These are phyloP conservation scores for Scrobipalpa atriplicella DNA, from an alignment of 2,888 invertebrate species.

Conservation along the genomic window DNA sequence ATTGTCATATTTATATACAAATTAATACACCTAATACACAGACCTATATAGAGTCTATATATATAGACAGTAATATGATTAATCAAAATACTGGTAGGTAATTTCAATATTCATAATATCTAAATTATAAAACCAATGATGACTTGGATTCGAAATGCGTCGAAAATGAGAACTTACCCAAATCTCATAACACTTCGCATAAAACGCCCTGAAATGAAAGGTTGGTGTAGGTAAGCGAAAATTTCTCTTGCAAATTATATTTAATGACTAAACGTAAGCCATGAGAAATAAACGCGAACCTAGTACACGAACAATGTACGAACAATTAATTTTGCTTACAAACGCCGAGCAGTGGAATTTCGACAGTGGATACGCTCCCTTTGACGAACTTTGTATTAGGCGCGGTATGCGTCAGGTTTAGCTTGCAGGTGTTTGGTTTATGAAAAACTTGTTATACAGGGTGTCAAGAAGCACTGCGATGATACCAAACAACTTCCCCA, in stretches of 20 bases:
- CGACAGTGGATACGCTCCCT: constrained; percentile 21
- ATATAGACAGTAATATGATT: background rate
- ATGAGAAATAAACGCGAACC: constrained; percentile 38
- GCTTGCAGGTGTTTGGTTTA: background rate
- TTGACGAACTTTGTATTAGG: constrained; percentile 24
- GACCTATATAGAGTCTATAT: no score
- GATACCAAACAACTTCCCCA: no score
- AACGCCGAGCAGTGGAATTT: constrained; percentile 35
- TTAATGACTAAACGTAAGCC: constrained; percentile 37
- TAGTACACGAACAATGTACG: constrained; percentile 35
- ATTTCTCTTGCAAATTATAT: constrained; percentile 39
- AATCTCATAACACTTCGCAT: constrained; percentile 11
- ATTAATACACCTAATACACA: no score
- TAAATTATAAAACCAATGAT: background rate
- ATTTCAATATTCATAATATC: no score
- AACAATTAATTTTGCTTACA: constrained; percentile 59
- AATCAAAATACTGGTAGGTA: background rate
- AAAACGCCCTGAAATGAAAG: constrained; percentile 7
- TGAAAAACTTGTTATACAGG: constrained; percentile 7
- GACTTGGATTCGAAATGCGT: background rate
- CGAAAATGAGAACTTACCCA: background rate
- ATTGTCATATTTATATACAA: no score
- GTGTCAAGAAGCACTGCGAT: no score
- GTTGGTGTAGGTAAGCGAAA: constrained; percentile 24
- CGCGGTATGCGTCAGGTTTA: background rate